Conservation (phyloP, 2,888 invertebrate species). For the Sylvicola cinctus region DNA sequence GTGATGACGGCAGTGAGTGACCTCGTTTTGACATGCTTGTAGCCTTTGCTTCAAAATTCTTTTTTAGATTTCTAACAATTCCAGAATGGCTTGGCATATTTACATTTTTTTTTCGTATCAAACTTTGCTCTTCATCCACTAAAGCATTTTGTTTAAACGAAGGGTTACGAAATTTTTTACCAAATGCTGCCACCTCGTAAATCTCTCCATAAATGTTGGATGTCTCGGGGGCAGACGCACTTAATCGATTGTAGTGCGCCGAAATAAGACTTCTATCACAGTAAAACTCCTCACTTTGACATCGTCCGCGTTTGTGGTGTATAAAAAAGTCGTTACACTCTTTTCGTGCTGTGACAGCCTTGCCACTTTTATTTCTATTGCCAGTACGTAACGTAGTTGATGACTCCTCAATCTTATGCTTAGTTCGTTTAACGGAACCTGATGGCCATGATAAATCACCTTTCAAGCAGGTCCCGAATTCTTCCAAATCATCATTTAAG, state of each 20-base stretch:
- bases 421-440: conserved; percentile 48
- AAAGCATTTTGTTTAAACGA: conserved; percentile 5
- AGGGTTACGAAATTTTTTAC: conserved; percentile 19
- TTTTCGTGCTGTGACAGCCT: conserved; percentile 1
- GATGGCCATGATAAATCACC: conserved; percentile 43
- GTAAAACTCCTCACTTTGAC: conserved; percentile 25
- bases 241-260: conserved; percentile 29
- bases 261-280: conserved; percentile 20
- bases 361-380: not conserved
- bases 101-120: not conserved
- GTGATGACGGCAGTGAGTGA: conserved; percentile 38
- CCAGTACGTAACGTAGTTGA: not conserved
- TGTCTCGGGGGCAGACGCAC: conserved; percentile 40
- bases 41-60: conserved; percentile 68
- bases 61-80: conserved; percentile 67
- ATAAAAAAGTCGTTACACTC: conserved; percentile 5
- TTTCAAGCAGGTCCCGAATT: conserved; percentile 31
- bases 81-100: conserved; percentile 30
- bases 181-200: conserved; percentile 8
- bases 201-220: conserved; percentile 23
- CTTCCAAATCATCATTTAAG: conserved; percentile 14
- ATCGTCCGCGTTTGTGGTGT: conserved; percentile 10
- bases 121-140: conserved; percentile 1
- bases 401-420: conserved; percentile 42
- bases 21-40: conserved; percentile 16